Evolutionary conservation across 2,797 vertebrate species (phyloP).

Genomic region (Chelidonichthys spinosus): DNA sequence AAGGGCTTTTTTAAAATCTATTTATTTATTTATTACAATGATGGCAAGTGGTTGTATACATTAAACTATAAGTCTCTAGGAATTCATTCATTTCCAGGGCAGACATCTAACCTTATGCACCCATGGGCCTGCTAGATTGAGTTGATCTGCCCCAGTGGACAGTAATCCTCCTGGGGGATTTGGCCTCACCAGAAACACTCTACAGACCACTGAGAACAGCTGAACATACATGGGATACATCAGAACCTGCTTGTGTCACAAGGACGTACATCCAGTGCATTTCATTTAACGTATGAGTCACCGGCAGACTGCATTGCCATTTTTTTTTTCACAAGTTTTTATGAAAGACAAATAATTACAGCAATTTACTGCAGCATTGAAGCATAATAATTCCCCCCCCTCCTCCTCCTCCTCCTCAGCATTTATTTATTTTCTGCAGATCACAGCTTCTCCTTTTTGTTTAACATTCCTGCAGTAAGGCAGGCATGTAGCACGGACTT

Average conservation of each 20-base stretch:
- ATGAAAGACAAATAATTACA: background rate
- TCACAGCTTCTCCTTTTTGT: conserved; percentile 2
- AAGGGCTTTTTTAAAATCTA: background rate
- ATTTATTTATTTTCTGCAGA: conserved; percentile 2
- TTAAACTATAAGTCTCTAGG: conserved; percentile 22
- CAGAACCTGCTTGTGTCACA: conserved; percentile 47
- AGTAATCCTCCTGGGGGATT: conserved; percentile 89
- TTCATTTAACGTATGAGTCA: conserved; percentile 63
- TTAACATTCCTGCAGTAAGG: conserved; percentile 18
- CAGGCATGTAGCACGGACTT: conserved; percentile 40
- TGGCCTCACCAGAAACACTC: conserved; percentile 68
- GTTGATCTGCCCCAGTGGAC: conserved; percentile 76
- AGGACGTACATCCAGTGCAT: conserved; percentile 24
- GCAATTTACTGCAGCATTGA: background rate
- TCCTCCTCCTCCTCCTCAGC: background rate
- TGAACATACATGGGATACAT: conserved; percentile 59
- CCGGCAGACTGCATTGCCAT: conserved; percentile 32
- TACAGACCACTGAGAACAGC: conserved; percentile 51
- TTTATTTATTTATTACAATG: conserved; percentile 4
- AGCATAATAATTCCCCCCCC: background rate
- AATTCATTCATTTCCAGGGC: conserved; percentile 50
- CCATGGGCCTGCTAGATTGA: conserved; percentile 75
- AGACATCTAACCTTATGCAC: conserved; percentile 60
- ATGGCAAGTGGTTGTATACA: background rate
- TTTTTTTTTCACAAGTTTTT: conserved; percentile 1